These are phyloP conservation scores for Zeus faber DNA, from an alignment of 2,113 vertebrate genomes.

Conservation along the genomic window DNA sequence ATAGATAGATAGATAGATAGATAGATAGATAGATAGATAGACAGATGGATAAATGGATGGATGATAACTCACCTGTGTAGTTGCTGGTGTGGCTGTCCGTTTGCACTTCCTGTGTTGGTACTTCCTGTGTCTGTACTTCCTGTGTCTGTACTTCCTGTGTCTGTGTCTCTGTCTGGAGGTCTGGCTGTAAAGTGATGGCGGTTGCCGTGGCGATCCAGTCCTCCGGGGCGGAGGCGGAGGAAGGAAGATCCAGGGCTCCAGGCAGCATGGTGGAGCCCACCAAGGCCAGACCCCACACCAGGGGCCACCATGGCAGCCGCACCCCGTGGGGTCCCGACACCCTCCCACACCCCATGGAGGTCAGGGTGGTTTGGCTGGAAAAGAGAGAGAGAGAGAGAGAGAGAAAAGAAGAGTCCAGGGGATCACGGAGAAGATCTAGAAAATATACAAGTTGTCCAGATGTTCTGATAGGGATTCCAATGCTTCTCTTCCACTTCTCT, in stretches of 20 bases:
- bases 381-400: not conserved
- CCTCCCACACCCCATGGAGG: constrained; percentile 41
- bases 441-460: not conserved
- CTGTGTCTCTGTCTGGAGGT: constrained; percentile 15
- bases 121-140: constrained; percentile 14
- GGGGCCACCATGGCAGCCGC: constrained; percentile 41
- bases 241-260: too few species aligned
- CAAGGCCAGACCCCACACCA: constrained; percentile 31
- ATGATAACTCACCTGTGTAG: constrained; percentile 64
- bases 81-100: constrained; percentile 51
- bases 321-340: constrained; percentile 18
- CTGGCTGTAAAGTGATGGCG: constrained; percentile 59
- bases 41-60: not conserved
- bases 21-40: not conserved
- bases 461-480: constrained; percentile 11
- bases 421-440: too few species aligned
- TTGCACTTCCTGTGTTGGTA: constrained; percentile 8
- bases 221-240: constrained; percentile 10
- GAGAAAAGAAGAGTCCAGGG: not conserved
- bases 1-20: not conserved
- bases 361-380: constrained; percentile 2
- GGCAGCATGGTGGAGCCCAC: constrained; percentile 40
- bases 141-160: not conserved
- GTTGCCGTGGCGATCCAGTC: constrained; percentile 27
- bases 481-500: not conserved